Conservation (phyloP, 2,113 vertebrate genomes). For the Myotis lucifugus region DNA sequence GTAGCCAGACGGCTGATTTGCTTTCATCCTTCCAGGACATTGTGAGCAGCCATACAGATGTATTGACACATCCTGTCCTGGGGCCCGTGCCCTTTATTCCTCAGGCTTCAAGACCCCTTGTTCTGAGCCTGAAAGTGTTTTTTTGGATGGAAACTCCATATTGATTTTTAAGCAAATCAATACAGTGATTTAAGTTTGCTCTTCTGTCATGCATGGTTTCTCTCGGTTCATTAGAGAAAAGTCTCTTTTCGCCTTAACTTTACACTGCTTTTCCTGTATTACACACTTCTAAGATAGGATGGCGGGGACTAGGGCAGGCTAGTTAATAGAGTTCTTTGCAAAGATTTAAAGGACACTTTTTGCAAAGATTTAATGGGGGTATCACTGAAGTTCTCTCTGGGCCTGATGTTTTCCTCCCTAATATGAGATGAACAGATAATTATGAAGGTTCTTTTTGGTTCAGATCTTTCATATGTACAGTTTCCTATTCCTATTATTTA, state of each 20-base stretch:
- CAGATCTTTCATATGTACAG: neutral
- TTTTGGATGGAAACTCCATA: constrained; percentile 72
- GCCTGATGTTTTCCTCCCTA: neutral
- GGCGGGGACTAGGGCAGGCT: neutral
- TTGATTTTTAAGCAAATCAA: constrained; percentile 67
- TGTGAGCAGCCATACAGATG: constrained; percentile 60
- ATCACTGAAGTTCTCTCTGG: neutral
- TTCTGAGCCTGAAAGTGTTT: constrained; percentile 63
- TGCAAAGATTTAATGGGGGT: neutral
- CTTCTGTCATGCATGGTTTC: constrained; percentile 48
- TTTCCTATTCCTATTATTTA: neutral
- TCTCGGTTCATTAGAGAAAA: constrained; percentile 54
- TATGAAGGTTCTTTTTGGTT: neutral
- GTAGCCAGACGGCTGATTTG: constrained; percentile 69
- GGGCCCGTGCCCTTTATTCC: constrained; percentile 56
- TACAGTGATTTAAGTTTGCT: constrained; percentile 72
- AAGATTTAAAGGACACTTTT: neutral
- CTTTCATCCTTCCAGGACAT: constrained; percentile 66
- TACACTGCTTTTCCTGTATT: constrained; percentile 51
- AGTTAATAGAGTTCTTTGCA: neutral
- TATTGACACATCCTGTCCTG: constrained; percentile 68
- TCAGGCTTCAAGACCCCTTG: constrained; percentile 55
- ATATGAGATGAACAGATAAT: neutral
- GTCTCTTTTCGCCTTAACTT: neutral
- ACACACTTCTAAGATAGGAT: neutral